phyloP scores from a whole-genome alignment of 2,113 vertebrate genomes.

The Limnothrissa miodon region DNA sequence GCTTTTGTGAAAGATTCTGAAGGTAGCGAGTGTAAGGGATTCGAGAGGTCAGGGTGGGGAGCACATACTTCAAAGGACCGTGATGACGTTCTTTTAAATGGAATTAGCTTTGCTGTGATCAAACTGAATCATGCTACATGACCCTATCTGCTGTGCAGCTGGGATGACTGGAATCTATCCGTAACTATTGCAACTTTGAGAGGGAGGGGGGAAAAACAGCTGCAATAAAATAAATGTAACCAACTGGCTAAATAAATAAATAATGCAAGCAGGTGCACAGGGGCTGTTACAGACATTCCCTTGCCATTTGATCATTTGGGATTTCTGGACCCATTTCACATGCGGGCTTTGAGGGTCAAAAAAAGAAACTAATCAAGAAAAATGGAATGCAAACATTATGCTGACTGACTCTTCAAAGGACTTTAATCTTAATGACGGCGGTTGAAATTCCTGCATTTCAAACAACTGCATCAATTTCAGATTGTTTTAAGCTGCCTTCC shows the following conservation, averaged over 20 bases:
- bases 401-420: constrained; percentile 16
- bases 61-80: not conserved
- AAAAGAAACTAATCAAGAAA: constrained; percentile 21
- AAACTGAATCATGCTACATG: constrained; percentile 7
- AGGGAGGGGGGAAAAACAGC: not conserved
- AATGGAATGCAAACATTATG: constrained; percentile 22
- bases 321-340: constrained; percentile 16
- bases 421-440: constrained; percentile 12
- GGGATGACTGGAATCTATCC: constrained; percentile 17
- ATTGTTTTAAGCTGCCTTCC: constrained; percentile 8
- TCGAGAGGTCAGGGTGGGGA: not conserved
- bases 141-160: constrained; percentile 14
- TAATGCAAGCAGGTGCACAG: constrained; percentile 16
- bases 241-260: constrained; percentile 18
- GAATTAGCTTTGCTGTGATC: constrained; percentile 11
- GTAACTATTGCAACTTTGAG: constrained; percentile 5
- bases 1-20: not conserved
- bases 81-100: constrained; percentile 10
- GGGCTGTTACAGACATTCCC: constrained; percentile 3
- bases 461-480: constrained; percentile 18
- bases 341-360: not conserved
- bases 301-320: constrained; percentile 13
- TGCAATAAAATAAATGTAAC: constrained; percentile 19
- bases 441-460: constrained; percentile 20
- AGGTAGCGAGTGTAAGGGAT: not conserved